These are phyloP conservation scores for Anagrus nilaparvatae DNA, from an alignment of 1,140 invertebrate species.

Conservation along the genomic window DNA sequence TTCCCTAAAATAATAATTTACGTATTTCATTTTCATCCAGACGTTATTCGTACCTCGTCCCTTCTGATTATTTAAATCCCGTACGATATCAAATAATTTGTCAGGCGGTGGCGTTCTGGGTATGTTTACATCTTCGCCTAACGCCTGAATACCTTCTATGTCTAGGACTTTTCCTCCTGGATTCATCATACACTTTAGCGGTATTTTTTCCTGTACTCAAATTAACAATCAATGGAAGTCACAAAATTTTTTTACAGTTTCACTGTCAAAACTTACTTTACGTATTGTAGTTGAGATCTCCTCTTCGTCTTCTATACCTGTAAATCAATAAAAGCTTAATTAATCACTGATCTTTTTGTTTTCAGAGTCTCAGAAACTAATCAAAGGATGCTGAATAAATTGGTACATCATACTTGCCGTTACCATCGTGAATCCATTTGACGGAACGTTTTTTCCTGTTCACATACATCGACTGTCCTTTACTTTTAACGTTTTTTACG, in stretches of 20 bases:
- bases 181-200: slow-evolving; percentile 69
- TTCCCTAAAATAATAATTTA: too few relatives aligned
- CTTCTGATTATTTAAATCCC: slow-evolving; percentile 63
- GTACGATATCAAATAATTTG: slow-evolving; percentile 57
- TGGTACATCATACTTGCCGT: slow-evolving; percentile 41
- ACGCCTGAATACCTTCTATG: slow-evolving; percentile 49
- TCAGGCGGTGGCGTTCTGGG: slow-evolving; percentile 42
- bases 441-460: slow-evolving; percentile 85
- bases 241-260: too few relatives aligned
- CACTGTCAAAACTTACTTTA: slow-evolving; percentile 35
- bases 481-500: slow-evolving; percentile 80
- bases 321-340: slow-evolving; percentile 10
- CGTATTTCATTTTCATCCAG: too few relatives aligned
- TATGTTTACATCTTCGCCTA: slow-evolving; percentile 60
- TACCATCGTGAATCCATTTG: slow-evolving; percentile 89
- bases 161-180: slow-evolving; percentile 66
- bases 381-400: neutral
- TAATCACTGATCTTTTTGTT: neutral
- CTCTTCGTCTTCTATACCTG: slow-evolving; percentile 33
- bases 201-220: slow-evolving; percentile 46
- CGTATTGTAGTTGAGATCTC: slow-evolving; percentile 25
- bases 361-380: too few relatives aligned
- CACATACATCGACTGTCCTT: slow-evolving; percentile 92
- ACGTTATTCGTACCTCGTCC: slow-evolving; percentile 62
- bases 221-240: neutral